phyloP scores from a whole-genome alignment of 2,113 vertebrate species.

The Pollachius pollachius region DNA sequence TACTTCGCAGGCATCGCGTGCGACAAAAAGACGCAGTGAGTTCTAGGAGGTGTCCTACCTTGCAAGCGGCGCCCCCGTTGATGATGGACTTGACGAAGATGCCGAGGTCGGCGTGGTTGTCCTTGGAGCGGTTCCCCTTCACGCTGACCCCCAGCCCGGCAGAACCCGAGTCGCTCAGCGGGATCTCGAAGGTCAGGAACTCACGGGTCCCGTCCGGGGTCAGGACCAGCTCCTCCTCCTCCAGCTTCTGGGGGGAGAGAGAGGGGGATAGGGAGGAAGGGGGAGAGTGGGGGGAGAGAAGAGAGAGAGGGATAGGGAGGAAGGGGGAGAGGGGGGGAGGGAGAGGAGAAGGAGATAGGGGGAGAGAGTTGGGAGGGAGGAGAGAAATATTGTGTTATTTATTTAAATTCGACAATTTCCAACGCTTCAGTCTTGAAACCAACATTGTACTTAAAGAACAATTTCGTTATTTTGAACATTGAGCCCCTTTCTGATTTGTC shows the following conservation, averaged over 20 bases:
- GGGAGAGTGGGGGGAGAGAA: conserved; percentile 7
- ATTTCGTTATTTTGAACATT: no score
- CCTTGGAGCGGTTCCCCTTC: conserved; percentile 97
- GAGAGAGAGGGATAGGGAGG: neutral
- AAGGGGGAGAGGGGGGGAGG: neutral
- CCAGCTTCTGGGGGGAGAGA: conserved; percentile 75
- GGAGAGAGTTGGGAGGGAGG: neutral
- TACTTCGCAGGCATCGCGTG: neutral
- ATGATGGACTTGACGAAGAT: conserved; percentile 99
- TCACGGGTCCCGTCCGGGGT: conserved; percentile 94
- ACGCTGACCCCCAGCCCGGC: conserved; percentile 96
- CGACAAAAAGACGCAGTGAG: neutral
- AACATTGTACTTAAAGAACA: no score
- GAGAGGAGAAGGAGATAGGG: neutral
- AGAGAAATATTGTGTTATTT: no score
- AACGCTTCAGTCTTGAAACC: no score
- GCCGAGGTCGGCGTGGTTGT: conserved; percentile 94
- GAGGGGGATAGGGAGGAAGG: neutral
- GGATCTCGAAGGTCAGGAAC: conserved; percentile 96
- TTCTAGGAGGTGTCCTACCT: conserved; percentile 68
- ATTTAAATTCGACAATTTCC: no score
- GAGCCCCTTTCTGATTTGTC: no score
- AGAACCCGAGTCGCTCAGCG: conserved; percentile 95
- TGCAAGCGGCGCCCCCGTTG: conserved; percentile 94
- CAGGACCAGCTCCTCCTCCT: conserved; percentile 91